Conservation (phyloP, 2,797 vertebrate species). For the Harpagifer antarcticus region DNA sequence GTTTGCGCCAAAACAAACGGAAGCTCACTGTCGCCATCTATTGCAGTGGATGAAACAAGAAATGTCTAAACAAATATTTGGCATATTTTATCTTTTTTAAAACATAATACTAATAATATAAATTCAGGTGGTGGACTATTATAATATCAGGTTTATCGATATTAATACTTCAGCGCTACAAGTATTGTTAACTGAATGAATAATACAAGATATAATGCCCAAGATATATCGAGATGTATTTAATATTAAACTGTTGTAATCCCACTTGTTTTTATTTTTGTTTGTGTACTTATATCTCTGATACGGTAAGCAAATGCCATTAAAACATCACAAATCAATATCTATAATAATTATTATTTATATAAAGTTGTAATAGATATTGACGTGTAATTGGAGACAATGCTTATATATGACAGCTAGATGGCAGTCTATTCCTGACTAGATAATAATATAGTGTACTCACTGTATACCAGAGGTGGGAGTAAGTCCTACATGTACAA, state of each 20-base stretch:
- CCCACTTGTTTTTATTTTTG: not conserved
- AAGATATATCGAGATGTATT: not conserved
- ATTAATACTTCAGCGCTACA: too few relatives aligned
- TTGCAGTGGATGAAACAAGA: slow-evolving; percentile 30
- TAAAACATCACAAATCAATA: not conserved
- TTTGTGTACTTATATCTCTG: not conserved
- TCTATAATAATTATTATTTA: not conserved
- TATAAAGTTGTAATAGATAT: not conserved
- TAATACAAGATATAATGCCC: not conserved
- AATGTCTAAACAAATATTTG: not conserved
- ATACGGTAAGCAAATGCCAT: not conserved
- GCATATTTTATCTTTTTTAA: too few relatives aligned
- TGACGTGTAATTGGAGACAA: not conserved
- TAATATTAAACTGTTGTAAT: not conserved
- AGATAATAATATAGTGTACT: not conserved
- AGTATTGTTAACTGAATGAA: too few relatives aligned
- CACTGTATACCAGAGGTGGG: too few relatives aligned
- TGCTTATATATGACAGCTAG: slow-evolving; percentile 35
- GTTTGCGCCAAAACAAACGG: slow-evolving; percentile 65
- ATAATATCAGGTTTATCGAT: too few relatives aligned
- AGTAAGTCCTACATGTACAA: too few relatives aligned
- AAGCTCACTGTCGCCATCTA: slow-evolving; percentile 17
- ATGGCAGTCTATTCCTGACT: slow-evolving; percentile 5
- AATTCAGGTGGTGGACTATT: too few relatives aligned
- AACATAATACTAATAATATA: not conserved